Conservation (phyloP, 1,140 invertebrate genomes). For the Chelonus insularis region DNA sequence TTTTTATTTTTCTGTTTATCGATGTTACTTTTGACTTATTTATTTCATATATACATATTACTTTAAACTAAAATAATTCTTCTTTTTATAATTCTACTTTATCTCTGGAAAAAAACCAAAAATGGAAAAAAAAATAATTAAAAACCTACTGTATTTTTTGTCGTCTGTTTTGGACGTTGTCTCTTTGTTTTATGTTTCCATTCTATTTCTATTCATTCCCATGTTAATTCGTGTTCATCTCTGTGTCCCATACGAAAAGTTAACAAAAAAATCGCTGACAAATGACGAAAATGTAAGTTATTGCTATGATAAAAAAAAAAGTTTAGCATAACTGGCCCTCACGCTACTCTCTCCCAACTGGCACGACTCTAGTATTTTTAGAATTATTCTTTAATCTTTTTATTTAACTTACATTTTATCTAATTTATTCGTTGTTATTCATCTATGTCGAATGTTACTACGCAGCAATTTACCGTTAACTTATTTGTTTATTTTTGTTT, state of each 20-base stretch:
- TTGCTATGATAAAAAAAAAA: constrained; percentile 41
- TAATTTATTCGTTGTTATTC: not conserved
- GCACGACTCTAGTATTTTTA: constrained; percentile 55
- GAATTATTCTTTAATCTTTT: constrained; percentile 20
- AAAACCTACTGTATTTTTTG: not conserved
- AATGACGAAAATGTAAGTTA: constrained; percentile 55
- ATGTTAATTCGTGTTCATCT: constrained; percentile 24
- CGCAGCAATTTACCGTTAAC: too few relatives aligned
- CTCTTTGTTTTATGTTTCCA: constrained; percentile 6
- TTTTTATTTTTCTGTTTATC: too few relatives aligned
- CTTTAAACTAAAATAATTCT: too few relatives aligned
- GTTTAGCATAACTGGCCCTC: constrained; percentile 52
- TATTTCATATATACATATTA: too few relatives aligned
- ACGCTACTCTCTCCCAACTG: constrained; percentile 58
- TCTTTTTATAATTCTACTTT: too few relatives aligned
- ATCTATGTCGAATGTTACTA: constrained; percentile 6
- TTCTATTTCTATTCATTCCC: constrained; percentile 12
- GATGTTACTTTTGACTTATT: too few relatives aligned
- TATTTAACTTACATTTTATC: constrained; percentile 10
- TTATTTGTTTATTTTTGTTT: too few relatives aligned
- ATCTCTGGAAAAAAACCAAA: not conserved
- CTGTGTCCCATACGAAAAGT: constrained; percentile 42
- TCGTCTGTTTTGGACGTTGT: constrained; percentile 13
- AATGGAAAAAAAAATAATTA: not conserved
- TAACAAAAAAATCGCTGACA: constrained; percentile 34